Base-by-base conservation (phyloP, 1,140 invertebrate species). In the Papilio machaon region DNA sequence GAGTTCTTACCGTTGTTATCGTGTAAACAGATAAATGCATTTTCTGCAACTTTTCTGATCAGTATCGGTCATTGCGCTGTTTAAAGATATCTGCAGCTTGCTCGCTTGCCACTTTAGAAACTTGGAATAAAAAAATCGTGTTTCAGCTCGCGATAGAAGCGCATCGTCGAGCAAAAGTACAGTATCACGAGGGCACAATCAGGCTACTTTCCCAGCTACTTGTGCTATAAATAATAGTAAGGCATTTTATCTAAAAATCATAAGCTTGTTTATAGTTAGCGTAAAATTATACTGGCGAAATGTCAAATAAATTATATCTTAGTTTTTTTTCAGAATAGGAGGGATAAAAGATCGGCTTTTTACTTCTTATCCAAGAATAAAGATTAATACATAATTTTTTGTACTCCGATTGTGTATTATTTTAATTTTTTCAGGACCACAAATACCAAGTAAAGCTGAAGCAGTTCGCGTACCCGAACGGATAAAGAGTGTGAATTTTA, bases 131-230 rank as follows among this genome's bases (percentile, higher is more conserved):
- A 38, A 64, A 64, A 67, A 67, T 70, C 2, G 9, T 35, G 3
- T 70, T 70, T 35, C 23, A 76, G 74, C 19, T 23, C 46, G 74
- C 13, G 74, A 76, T 54, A 76, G n/a, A 17, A 76, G 47, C 23
- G 74, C 47, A 15, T 76, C 74, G 2, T 76, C 74, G 11, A 23
- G 43, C 46, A 76, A 19, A 23, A 76, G 74, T 76, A 76, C 43
- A 30, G 46, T 10, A 52, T 47, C 47, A 17, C 74, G 19, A 35
- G 74, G 13, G 2, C 74, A 11, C 6, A 49, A 49, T 47, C 43
- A 52, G 43, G 17, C 46, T 47, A 52, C 38, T 74, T 47, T 23
- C n/a, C 30, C 38, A 19, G 46, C 38, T 74, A 15, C 30, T 70
- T 70, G 30, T 13, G 23, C 64, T 15, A 30, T 70, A 13, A 70